Evolutionary conservation across 2,797 vertebrate species (phyloP).

Genomic region (Eospalax fontanierii): DNA sequence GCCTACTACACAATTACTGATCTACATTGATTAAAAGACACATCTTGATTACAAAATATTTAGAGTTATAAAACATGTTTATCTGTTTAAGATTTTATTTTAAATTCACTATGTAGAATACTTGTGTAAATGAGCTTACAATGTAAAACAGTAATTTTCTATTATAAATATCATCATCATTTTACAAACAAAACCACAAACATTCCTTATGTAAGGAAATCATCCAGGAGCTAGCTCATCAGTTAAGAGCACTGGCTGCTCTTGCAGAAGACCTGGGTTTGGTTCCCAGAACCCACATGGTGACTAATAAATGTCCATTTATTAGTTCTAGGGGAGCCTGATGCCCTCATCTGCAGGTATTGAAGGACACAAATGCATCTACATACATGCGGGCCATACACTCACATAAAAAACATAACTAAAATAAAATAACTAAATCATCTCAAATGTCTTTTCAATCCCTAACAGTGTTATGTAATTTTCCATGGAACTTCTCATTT

Average conservation of each 20-base stretch:
- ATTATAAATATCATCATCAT: not conserved
- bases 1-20: not conserved
- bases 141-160: constrained; percentile 31
- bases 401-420: not conserved
- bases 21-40: not conserved
- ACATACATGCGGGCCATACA: too few species aligned
- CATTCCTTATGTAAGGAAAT: too few species aligned
- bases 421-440: not conserved
- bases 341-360: too few species aligned
- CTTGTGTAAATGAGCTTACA: not conserved
- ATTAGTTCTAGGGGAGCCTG: too few species aligned
- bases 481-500: not conserved
- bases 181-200: constrained; percentile 24
- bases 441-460: constrained; percentile 41
- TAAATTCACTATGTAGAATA: constrained; percentile 11
- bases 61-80: not conserved
- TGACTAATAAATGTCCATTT: too few species aligned
- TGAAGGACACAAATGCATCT: too few species aligned
- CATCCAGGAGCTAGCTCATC: too few species aligned
- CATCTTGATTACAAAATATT: not conserved
- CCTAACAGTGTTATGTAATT: not conserved
- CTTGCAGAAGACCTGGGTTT: too few species aligned
- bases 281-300: too few species aligned
- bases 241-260: too few species aligned
- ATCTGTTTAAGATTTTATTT: not conserved